Conservation (phyloP, 2,113 vertebrate species). For the Pithys albifrons region DNA sequence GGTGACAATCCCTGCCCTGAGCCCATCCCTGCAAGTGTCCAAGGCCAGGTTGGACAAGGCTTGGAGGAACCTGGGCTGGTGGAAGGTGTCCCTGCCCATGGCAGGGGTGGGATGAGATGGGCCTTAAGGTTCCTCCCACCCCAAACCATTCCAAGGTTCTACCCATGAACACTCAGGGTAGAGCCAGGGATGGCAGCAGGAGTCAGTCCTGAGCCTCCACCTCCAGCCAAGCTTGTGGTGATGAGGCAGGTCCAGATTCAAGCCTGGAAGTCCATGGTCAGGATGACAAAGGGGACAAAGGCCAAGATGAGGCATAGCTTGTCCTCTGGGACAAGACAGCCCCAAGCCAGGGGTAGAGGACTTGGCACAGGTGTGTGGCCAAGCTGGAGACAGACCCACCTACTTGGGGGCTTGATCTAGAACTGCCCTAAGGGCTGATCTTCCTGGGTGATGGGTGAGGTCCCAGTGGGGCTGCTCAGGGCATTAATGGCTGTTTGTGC, state of each 20-base stretch:
- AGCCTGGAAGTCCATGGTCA: not conserved
- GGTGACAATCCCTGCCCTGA: not conserved
- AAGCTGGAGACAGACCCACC: not conserved
- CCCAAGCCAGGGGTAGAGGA: not conserved
- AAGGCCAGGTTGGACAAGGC: accelerated
- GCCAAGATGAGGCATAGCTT: too few relatives aligned
- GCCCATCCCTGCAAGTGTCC: not conserved
- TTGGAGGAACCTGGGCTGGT: not conserved
- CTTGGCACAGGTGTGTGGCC: not conserved
- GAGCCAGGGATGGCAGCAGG: not conserved
- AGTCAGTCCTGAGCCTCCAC: not conserved
- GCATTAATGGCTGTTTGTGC: not conserved
- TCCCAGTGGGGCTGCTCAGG: not conserved
- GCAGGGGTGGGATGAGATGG: not conserved
- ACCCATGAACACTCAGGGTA: accelerated
- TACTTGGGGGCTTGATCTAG: accelerated
- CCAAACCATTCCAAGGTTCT: not conserved
- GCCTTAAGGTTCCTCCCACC: not conserved
- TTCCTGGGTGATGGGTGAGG: accelerated
- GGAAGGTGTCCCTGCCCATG: not conserved
- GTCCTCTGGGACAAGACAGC: accelerated
- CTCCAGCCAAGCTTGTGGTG: not conserved
- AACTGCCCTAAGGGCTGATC: not conserved
- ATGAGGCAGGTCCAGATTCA: not conserved
- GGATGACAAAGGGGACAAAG: not conserved